Conservation (phyloP, 2,113 vertebrate genomes). For the Podilymbus podiceps region DNA sequence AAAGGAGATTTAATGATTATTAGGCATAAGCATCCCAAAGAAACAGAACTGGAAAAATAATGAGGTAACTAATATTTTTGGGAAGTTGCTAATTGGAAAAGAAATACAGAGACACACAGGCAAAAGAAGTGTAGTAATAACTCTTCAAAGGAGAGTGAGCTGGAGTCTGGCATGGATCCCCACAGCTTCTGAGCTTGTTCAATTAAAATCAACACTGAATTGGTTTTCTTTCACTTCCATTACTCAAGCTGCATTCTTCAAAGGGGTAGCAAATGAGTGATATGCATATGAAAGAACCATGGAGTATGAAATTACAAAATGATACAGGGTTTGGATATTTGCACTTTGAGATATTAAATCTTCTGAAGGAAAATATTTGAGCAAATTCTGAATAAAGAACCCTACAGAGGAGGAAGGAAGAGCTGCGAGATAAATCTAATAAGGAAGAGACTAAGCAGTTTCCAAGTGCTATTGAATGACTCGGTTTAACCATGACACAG, state of each 20-base stretch:
- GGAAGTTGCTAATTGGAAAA: constrained; percentile 22
- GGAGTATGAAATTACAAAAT: constrained; percentile 61
- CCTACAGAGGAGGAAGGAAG: constrained; percentile 20
- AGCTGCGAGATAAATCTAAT: constrained; percentile 18
- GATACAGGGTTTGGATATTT: constrained; percentile 60
- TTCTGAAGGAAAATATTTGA: constrained; percentile 62
- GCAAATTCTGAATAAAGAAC: constrained; percentile 35
- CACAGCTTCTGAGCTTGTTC: neutral
- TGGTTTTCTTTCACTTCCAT: constrained; percentile 46
- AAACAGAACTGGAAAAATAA: neutral
- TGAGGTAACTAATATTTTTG: constrained; percentile 29
- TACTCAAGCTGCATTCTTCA: constrained; percentile 59
- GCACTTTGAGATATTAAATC: constrained; percentile 59
- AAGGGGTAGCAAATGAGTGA: constrained; percentile 57
- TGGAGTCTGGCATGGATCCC: constrained; percentile 7
- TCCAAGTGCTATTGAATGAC: neutral
- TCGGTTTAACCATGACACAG: accelerated
- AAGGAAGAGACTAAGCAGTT: neutral
- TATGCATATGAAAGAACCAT: constrained; percentile 62
- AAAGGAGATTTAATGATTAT: neutral
- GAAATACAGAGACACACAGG: neutral
- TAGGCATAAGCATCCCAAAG: neutral
- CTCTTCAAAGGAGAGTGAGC: neutral
- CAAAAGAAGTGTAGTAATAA: constrained; percentile 7
- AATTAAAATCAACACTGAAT: constrained; percentile 58